Conservation (phyloP, 2,113 vertebrate species). For the Sinocyclocheilus grahami region DNA sequence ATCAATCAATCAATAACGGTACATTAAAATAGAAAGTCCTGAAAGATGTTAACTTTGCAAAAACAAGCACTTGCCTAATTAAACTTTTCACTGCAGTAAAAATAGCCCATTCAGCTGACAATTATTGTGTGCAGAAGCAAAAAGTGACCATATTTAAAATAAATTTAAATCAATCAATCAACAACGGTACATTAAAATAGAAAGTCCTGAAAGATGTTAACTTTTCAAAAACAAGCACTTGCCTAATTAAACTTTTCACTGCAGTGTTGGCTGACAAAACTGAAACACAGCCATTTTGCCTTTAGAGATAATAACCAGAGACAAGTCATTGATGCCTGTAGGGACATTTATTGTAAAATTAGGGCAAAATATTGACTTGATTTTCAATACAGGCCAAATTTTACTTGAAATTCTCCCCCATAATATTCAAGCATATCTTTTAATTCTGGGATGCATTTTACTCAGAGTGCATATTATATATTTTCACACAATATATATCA, state of each 20-base stretch:
- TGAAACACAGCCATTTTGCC: constrained; percentile 11
- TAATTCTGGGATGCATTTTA: too few relatives aligned
- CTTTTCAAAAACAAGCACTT: neutral
- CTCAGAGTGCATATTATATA: too few relatives aligned
- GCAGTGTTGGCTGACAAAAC: constrained; percentile 13
- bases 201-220: neutral
- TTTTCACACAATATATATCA: too few relatives aligned
- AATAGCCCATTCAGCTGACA: too few relatives aligned
- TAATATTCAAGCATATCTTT: too few relatives aligned
- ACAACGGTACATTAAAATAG: too few relatives aligned
- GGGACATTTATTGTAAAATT: neutral
- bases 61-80: neutral
- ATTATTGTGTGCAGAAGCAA: too few relatives aligned
- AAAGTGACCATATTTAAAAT: too few relatives aligned
- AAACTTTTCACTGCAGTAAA: constrained; percentile 21
- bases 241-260: constrained; percentile 5
- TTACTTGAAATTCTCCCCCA: too few relatives aligned
- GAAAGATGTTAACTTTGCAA: neutral
- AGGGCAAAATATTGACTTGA: neutral
- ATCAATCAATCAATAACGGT: too few relatives aligned
- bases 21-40: neutral
- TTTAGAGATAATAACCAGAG: constrained; percentile 8
- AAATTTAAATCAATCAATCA: too few relatives aligned
- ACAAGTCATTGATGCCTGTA: neutral
- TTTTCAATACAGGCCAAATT: neutral